A percentile compares a stretch with the other conserved stretches of the same genome.
phyloP scores from a whole-genome alignment of 2,113 vertebrate genomes.

The Vulpes lagopus region DNA sequence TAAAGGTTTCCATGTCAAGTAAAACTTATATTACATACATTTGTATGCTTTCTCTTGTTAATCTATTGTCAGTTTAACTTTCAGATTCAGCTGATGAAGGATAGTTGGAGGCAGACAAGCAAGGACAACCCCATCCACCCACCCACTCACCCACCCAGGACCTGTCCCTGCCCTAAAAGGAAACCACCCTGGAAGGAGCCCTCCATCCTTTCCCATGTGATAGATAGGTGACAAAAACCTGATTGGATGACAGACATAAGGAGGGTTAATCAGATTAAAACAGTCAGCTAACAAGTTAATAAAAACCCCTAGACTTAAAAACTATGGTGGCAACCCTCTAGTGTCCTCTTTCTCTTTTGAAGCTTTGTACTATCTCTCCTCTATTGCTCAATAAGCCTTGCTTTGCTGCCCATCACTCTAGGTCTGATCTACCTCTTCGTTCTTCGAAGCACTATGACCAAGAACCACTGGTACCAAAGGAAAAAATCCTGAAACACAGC shows the following conservation, averaged over 20 bases:
- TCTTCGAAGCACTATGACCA: not conserved
- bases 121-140: not conserved
- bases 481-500: not conserved
- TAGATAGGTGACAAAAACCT: not conserved
- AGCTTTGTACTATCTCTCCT: not conserved
- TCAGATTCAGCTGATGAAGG: not conserved
- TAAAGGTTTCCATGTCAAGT: not conserved
- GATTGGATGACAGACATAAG: not conserved
- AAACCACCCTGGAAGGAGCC: not conserved
- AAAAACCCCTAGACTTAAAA: not conserved
- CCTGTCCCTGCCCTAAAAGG: not conserved
- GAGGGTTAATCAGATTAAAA: not conserved
- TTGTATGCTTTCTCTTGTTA: not conserved
- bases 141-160: too few species aligned
- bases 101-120: not conserved
- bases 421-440: not conserved
- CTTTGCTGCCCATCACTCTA: not conserved
- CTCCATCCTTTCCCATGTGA: not conserved
- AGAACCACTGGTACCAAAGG: not conserved
- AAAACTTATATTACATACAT: not conserved
- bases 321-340: not conserved
- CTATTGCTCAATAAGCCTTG: not conserved
- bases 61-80: conserved; percentile 25
- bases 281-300: not conserved
- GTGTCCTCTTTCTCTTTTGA: not conserved